Conservation (phyloP, 2,888 invertebrate species). For the Lissocephala sabroskyi region DNA sequence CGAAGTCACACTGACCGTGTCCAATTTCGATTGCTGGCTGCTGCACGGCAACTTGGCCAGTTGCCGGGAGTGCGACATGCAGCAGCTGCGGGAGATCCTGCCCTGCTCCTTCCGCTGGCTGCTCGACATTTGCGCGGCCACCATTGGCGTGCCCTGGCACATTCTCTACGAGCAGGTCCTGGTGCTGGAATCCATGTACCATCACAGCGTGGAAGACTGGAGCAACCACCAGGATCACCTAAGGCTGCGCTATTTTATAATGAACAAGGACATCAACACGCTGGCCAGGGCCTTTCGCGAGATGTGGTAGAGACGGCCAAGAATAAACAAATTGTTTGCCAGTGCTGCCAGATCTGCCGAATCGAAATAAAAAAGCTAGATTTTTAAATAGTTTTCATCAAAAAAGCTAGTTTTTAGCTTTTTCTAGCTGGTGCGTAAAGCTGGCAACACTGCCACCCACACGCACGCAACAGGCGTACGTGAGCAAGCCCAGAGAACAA, state of each 20-base stretch:
- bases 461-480: too few relatives aligned
- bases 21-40: slow-evolving; percentile 71
- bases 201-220: slow-evolving; percentile 60
- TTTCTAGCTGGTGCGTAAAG: too few relatives aligned
- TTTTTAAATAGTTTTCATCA: too few relatives aligned
- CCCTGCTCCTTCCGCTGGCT: slow-evolving; percentile 69
- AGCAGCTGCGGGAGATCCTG: slow-evolving; percentile 49
- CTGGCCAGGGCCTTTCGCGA: slow-evolving; percentile 43
- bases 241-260: slow-evolving; percentile 31
- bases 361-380: too few relatives aligned
- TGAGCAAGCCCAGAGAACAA: too few relatives aligned
- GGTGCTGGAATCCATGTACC: slow-evolving; percentile 66
- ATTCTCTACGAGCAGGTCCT: slow-evolving; percentile 67
- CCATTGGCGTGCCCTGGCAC: slow-evolving; percentile 57
- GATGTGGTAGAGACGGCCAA: slow-evolving; percentile 61
- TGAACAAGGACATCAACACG: slow-evolving; percentile 53
- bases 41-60: slow-evolving; percentile 43
- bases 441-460: too few relatives aligned
- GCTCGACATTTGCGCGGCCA: slow-evolving; percentile 67
- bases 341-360: too few relatives aligned
- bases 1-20: slow-evolving; percentile 41
- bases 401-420: too few relatives aligned
- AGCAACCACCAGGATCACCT: slow-evolving; percentile 45
- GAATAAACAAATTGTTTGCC: too few relatives aligned
- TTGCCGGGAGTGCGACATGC: slow-evolving; percentile 35